Conservation (phyloP, 2,797 vertebrate species). For the Falco naumanni region DNA sequence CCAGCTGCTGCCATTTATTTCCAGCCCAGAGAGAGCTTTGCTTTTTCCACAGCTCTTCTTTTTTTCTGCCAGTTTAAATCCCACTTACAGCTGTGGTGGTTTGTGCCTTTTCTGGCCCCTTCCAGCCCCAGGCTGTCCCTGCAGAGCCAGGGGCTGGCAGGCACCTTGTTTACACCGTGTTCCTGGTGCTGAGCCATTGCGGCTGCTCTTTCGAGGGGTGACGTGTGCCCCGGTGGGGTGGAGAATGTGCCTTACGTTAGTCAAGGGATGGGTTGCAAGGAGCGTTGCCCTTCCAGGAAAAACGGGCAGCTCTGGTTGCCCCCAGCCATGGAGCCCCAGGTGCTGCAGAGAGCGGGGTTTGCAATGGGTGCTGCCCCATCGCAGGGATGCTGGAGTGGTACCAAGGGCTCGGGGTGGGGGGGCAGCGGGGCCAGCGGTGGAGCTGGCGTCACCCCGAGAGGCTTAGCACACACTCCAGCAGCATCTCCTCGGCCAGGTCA, state of each 20-base stretch:
- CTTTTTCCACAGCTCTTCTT: neutral
- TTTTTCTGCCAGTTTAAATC: accelerated
- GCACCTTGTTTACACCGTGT: neutral
- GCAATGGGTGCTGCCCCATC: neutral
- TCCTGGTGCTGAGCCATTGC: neutral
- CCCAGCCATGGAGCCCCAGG: accelerated
- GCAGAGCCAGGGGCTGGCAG: neutral
- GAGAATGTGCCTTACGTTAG: neutral
- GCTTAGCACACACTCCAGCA: neutral
- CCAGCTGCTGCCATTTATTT: neutral
- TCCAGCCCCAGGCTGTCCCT: neutral
- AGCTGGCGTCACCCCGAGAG: neutral
- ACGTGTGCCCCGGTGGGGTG: accelerated
- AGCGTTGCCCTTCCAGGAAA: neutral
- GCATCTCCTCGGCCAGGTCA: neutral
- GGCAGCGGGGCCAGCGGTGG: accelerated
- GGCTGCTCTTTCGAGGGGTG: neutral
- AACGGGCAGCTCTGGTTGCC: neutral
- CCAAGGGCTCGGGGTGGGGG: neutral
- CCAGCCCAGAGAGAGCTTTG: neutral
- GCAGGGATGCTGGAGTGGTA: accelerated
- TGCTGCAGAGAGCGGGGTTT: accelerated
- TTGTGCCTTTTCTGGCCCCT: neutral
- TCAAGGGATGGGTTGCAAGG: neutral
- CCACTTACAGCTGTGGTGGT: neutral